Evolutionary conservation across 2,888 invertebrate species (phyloP), one percentile per base, ranked within the genome.

Genomic region (Bedellia somnulentella): DNA sequence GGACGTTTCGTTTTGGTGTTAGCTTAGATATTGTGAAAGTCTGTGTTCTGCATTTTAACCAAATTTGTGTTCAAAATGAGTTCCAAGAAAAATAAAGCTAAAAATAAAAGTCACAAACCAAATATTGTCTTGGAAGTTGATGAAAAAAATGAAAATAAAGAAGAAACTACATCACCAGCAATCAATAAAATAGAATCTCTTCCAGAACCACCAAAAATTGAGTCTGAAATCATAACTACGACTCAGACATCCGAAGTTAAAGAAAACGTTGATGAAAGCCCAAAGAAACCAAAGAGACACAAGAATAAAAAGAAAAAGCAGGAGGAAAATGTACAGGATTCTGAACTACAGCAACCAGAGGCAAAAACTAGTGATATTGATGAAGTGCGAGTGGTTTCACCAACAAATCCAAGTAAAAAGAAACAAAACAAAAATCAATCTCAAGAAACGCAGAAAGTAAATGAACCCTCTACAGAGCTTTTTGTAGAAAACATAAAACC

Each of bases 231-330:
- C 5, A 18, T 6, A 18, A 9, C 9, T 18, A n/a, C n/a, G n/a
- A n/a, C n/a, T n/a, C n/a, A n/a, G n/a, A n/a, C n/a, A n/a, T 18
- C 5, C 9, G 40, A 42, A 24, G 29, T 39, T 35, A 38, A 39
- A 30, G 15, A 35, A 29, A 13, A 35, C 12, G 10, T 24, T 10
- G 48, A 45, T 33, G 52, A 55, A 31, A 44, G 45, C 11, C 77
- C 76, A 1, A 63, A 64, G n/a, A 75, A 73, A 45, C 77, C 77
- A 1, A 75, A 76, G 43, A 47, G 77, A 36, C 67, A 59, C 29
- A 56, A 61, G 50, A 60, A 61, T 35, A 73, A 71, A 37, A 77
- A 75, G 42, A 75, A 70, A 38, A 61, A 61, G 31, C 35, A 39
- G 25, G 40, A 41, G 23, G 44, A 47, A 21, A 38, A 38, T 17